A percentile compares a stretch with the other conserved stretches of the same genome.
phyloP scores from a whole-genome alignment of 2,113 vertebrate genomes.

The Brienomyrus brachyistius region DNA sequence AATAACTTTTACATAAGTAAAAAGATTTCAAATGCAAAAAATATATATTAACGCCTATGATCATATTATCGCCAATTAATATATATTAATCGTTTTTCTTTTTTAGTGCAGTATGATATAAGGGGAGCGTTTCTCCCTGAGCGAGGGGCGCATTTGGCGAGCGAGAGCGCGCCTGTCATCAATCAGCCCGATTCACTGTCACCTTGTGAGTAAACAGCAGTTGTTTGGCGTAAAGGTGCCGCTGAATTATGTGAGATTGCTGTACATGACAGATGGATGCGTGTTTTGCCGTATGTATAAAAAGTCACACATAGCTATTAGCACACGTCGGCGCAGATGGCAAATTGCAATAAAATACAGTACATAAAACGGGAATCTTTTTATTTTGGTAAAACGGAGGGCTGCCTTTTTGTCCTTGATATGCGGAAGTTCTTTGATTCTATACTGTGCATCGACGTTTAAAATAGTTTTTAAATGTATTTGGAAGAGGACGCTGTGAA shows the following conservation, averaged over 20 bases:
- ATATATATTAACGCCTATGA: not conserved
- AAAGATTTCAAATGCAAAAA: not conserved
- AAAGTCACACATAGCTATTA: constrained; percentile 69
- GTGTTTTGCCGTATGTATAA: constrained; percentile 67
- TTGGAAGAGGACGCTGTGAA: not conserved
- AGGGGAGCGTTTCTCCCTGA: not conserved
- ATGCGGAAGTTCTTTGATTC: constrained; percentile 34
- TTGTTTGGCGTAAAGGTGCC: constrained; percentile 68
- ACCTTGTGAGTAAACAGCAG: constrained; percentile 73
- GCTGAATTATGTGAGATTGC: constrained; percentile 68
- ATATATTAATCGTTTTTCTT: not conserved
- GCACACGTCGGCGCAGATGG: constrained; percentile 72
- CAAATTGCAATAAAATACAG: constrained; percentile 70
- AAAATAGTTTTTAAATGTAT: not conserved
- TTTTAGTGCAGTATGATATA: not conserved
- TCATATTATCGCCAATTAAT: not conserved
- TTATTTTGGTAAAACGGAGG: constrained; percentile 54
- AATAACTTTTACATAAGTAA: not conserved
- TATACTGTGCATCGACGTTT: constrained; percentile 37
- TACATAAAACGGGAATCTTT: constrained; percentile 62
- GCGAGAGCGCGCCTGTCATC: constrained; percentile 59
- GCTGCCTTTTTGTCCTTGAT: constrained; percentile 59
- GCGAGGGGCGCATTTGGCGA: constrained; percentile 48
- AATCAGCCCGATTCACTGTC: constrained; percentile 59
- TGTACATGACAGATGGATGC: constrained; percentile 72